Conservation (phyloP, 2,797 vertebrate genomes). For the Sarcophilus harrisii region DNA sequence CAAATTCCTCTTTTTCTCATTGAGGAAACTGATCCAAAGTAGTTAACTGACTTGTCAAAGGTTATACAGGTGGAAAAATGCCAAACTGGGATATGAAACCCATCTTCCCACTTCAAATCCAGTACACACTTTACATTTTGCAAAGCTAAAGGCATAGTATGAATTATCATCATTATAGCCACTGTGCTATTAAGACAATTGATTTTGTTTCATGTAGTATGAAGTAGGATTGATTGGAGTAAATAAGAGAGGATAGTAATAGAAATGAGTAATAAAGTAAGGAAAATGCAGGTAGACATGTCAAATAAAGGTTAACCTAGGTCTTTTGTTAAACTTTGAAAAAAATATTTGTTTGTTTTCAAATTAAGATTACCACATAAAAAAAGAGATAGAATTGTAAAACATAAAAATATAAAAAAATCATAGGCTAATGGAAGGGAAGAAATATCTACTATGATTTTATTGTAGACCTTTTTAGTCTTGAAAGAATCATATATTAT, state of each 20-base stretch:
- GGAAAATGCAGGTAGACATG: background rate
- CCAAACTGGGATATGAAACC: background rate
- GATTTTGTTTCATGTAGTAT: background rate
- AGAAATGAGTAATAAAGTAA: background rate
- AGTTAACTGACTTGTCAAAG: background rate
- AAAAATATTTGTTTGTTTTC: background rate
- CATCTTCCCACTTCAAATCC: background rate
- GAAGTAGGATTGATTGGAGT: background rate
- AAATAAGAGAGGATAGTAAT: background rate
- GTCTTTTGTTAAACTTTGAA: constrained; percentile 10
- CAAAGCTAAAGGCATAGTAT: background rate
- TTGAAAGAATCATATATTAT: constrained; percentile 31
- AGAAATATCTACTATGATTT: background rate
- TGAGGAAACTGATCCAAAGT: background rate
- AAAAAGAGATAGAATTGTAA: constrained; percentile 16
- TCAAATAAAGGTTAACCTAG: background rate
- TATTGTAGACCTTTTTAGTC: background rate
- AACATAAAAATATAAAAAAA: background rate
- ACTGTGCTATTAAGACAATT: background rate
- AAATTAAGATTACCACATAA: background rate
- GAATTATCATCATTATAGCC: background rate
- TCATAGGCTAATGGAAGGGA: background rate
- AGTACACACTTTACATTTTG: background rate
- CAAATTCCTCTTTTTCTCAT: background rate
- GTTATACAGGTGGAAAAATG: background rate